Conservation (phyloP, 2,113 vertebrate genomes). For the Sphaerodactylus townsendi region DNA sequence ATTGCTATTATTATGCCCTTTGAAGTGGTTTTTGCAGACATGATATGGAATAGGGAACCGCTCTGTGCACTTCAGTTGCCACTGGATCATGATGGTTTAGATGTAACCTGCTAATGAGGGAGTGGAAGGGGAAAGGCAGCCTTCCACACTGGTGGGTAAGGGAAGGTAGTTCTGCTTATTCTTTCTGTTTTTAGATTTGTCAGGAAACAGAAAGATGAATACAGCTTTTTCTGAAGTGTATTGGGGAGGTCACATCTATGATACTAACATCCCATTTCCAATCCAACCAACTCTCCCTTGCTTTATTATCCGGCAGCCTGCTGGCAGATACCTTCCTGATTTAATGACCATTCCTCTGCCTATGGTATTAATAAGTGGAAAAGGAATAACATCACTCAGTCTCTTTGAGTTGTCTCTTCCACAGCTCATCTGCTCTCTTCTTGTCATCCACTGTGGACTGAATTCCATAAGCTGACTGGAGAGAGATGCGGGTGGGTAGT, state of each 20-base stretch:
- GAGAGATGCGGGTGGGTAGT: background rate
- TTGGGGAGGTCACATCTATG: background rate
- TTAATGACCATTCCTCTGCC: background rate
- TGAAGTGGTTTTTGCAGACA: background rate
- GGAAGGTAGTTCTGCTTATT: background rate
- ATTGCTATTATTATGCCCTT: background rate
- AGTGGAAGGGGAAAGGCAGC: background rate
- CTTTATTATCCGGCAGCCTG: background rate
- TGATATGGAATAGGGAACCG: background rate
- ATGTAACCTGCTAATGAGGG: conserved; percentile 11
- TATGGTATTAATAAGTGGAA: background rate
- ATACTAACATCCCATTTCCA: background rate
- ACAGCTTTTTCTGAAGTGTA: background rate
- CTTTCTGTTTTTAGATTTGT: background rate
- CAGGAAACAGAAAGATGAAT: background rate
- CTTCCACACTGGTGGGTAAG: fast-evolving
- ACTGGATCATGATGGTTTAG: background rate
- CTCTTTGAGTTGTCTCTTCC: background rate
- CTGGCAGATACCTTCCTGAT: background rate
- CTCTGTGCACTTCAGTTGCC: background rate
- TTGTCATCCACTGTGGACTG: background rate
- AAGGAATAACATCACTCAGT: background rate
- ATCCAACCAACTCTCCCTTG: background rate
- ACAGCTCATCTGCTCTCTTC: background rate
- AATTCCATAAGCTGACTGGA: background rate